Evolutionary conservation across 1,140 invertebrate species (phyloP).

Genomic region (Anastatus disparis): DNA sequence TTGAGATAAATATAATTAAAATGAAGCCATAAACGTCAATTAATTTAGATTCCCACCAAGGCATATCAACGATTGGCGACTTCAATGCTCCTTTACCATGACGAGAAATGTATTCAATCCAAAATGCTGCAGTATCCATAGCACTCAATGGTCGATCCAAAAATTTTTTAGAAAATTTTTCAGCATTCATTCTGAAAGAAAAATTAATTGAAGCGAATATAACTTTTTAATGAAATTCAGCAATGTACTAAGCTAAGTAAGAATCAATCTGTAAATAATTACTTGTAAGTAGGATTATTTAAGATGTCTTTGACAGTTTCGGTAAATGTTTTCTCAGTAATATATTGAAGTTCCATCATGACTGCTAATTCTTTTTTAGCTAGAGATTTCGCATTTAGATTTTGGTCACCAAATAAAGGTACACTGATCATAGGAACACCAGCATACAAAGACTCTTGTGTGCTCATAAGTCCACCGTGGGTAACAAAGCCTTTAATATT

Average conservation of each 20-base stretch:
- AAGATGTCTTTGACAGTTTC: constrained; percentile 40
- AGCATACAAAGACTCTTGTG: constrained; percentile 64
- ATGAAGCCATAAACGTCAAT: neutral
- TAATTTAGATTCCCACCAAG: neutral
- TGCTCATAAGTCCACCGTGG: constrained; percentile 64
- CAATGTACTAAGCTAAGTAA: too few species aligned
- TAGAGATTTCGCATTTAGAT: constrained; percentile 42
- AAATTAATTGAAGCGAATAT: too few species aligned
- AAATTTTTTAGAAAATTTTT: too few species aligned
- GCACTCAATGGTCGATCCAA: neutral
- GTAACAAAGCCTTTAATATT: constrained; percentile 42
- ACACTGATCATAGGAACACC: constrained; percentile 64
- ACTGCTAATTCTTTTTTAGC: constrained; percentile 38
- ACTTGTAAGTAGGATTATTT: constrained; percentile 45
- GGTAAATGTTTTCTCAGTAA: constrained; percentile 38
- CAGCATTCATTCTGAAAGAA: too few species aligned
- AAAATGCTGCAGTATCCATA: neutral
- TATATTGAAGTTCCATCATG: constrained; percentile 23
- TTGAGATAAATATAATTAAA: too few species aligned
- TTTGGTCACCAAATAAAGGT: constrained; percentile 58
- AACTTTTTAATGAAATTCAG: too few species aligned
- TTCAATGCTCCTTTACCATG: neutral
- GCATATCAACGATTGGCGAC: neutral
- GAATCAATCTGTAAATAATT: too few species aligned
- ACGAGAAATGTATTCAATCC: neutral